These are phyloP conservation scores for Melipona bicolor DNA, from an alignment of 2,888 invertebrate genomes.

Conservation along the genomic window DNA sequence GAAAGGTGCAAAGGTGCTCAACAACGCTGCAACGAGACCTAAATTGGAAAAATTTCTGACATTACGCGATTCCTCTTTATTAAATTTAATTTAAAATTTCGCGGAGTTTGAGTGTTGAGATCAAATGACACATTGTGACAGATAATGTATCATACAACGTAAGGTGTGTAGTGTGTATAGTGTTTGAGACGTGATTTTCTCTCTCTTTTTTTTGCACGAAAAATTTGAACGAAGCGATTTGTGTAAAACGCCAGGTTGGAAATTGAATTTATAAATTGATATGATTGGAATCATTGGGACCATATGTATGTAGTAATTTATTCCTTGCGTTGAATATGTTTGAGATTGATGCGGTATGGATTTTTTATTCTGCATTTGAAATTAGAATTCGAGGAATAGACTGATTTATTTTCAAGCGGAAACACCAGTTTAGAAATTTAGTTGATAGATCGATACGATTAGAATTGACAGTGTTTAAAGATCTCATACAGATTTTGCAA, in stretches of 20 bases:
- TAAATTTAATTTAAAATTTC: not conserved
- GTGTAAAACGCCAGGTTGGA: not conserved
- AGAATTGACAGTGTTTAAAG: too few relatives aligned
- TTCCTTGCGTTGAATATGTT: too few relatives aligned
- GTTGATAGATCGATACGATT: too few relatives aligned
- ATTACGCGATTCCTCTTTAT: not conserved
- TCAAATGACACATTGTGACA: not conserved
- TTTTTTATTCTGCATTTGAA: too few relatives aligned
- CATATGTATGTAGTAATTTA: too few relatives aligned
- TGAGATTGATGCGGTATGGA: too few relatives aligned
- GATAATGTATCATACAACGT: not conserved
- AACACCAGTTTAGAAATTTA: too few relatives aligned
- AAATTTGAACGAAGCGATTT: not conserved
- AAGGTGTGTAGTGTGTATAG: not conserved
- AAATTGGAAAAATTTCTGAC: not conserved
- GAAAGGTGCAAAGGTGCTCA: not conserved
- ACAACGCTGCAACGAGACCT: slow-evolving; percentile 25
- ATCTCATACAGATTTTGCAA: too few relatives aligned
- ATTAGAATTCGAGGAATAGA: too few relatives aligned
- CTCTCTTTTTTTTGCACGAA: not conserved
- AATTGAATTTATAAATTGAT: not conserved
- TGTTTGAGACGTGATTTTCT: not conserved
- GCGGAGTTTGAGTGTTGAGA: not conserved
- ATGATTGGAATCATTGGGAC: not conserved
- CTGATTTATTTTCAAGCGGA: too few relatives aligned